A percentile compares a stretch with the other conserved stretches of the same genome.
These are phyloP conservation scores for Philopedon plagiatum DNA, from an alignment of 2,888 invertebrate species.

Conservation along the genomic window DNA sequence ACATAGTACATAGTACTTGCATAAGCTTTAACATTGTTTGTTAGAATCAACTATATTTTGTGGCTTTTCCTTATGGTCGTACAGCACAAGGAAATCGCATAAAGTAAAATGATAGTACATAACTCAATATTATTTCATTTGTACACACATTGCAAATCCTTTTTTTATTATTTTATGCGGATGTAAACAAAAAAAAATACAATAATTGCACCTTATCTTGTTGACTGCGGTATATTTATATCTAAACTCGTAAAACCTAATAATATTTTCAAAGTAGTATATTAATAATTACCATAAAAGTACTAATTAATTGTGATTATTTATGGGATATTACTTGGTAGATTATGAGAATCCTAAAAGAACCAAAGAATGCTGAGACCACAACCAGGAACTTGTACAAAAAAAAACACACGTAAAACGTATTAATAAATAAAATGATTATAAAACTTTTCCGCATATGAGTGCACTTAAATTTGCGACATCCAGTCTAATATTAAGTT, in stretches of 20 bases:
- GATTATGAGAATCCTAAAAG: neutral
- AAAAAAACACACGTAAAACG: too few species aligned
- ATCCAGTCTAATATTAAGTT: too few species aligned
- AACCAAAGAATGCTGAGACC: too few species aligned
- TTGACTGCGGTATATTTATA: constrained; percentile 13
- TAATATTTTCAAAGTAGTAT: constrained; percentile 7
- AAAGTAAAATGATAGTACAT: neutral
- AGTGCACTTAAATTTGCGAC: too few species aligned
- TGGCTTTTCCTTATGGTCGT: constrained; percentile 13
- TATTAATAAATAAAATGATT: too few species aligned
- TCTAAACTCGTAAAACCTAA: constrained; percentile 3
- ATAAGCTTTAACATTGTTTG: too few species aligned
- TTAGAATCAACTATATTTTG: too few species aligned
- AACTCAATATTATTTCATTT: neutral
- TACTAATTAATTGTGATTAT: constrained; percentile 22
- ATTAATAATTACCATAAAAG: constrained; percentile 22
- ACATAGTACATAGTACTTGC: too few species aligned
- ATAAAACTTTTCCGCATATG: too few species aligned
- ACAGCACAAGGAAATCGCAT: neutral
- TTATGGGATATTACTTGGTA: constrained; percentile 5
- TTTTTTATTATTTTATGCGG: constrained; percentile 11
- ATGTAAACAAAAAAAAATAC: neutral
- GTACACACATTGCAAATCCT: neutral
- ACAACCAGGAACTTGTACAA: constrained; percentile 7
- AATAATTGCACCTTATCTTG: constrained; percentile 14